Base-by-base conservation (phyloP, 2,888 invertebrate species). In the Mongoloraphidia duomilia region DNA sequence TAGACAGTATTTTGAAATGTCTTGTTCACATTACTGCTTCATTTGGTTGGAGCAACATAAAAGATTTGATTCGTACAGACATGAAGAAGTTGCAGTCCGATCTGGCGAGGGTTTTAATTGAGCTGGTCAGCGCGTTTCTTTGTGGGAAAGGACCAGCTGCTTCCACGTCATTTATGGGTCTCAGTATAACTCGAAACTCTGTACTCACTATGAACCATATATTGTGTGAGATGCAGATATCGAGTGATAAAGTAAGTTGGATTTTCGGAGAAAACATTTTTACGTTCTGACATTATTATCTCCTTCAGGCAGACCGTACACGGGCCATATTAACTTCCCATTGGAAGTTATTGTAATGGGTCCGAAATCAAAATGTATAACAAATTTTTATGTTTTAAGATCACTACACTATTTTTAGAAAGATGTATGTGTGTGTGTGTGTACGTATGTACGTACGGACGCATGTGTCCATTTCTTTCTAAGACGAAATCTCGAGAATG, bases 141-240 rank as follows among this genome's bases (percentile, higher is more conserved):
- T 65, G 65, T 49, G 65, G 66, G 2, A 68, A 68, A 57, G 72
- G 72, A 2, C 54, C 60, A 1, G 66, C 71, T n/a, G 72, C 72
- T 2, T 63, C 68, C 2, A 63, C 68, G 38, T 74, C 74, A 38
- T 70, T 74, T 39, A 75, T 76, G 76, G 76, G 75, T 1, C 58
- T 75, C 9, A 73, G 72, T 35, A 73, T 76, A 52, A 75, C 74
- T 1, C 63, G 73, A 53, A 67, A 73, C 55, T 69, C 71, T 5
- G 60, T 75, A 17, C 63, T 75, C 37, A 71, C 74, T 46, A 63
- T 76, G 44, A 75, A 75, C 59, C 73, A 75, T 59, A 56, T 74
- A 34, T 54, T 75, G 8, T 65, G 67, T 39, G 73, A 75, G 58
- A 66, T 74, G 66, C 68, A 70, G 54, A 60, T 65, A 58, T 61